phyloP scores from a whole-genome alignment of 1,140 invertebrate genomes.

The Dendroctonus valens region DNA sequence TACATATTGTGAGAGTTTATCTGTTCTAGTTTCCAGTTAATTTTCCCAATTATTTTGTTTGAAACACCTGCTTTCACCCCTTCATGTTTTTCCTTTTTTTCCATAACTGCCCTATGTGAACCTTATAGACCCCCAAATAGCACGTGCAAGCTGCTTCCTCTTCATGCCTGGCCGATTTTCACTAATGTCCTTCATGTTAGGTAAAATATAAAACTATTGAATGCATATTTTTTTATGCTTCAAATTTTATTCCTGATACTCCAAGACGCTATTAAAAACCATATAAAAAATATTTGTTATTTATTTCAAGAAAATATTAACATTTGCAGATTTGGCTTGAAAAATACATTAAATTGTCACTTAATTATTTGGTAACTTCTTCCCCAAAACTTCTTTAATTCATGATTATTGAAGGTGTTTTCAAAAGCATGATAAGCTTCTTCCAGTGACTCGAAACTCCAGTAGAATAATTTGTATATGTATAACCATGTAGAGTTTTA shows the following conservation, averaged over 20 bases:
- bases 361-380: no score
- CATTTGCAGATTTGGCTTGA: no score
- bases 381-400: no score
- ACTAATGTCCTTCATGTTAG: not conserved
- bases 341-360: no score
- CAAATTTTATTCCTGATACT: not conserved
- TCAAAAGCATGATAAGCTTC: no score
- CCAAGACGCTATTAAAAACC: no score
- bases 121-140: constrained; percentile 6
- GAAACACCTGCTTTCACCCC: constrained; percentile 21
- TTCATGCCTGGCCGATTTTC: constrained; percentile 19
- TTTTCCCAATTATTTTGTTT: not conserved
- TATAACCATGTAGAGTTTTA: no score
- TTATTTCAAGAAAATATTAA: no score
- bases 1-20: not conserved
- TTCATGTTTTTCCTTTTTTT: constrained; percentile 2
- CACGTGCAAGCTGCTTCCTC: constrained; percentile 33
- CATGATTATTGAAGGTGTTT: no score
- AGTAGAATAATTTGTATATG: no score
- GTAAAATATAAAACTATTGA: not conserved
- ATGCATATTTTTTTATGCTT: not conserved
- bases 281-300: no score
- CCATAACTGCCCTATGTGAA: constrained; percentile 17
- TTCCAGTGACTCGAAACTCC: no score
- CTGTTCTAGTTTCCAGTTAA: not conserved